A percentile compares a stretch with the other conserved stretches of the same genome.
Conservation (phyloP, 2,113 vertebrate genomes). For the Lophius piscatorius region DNA sequence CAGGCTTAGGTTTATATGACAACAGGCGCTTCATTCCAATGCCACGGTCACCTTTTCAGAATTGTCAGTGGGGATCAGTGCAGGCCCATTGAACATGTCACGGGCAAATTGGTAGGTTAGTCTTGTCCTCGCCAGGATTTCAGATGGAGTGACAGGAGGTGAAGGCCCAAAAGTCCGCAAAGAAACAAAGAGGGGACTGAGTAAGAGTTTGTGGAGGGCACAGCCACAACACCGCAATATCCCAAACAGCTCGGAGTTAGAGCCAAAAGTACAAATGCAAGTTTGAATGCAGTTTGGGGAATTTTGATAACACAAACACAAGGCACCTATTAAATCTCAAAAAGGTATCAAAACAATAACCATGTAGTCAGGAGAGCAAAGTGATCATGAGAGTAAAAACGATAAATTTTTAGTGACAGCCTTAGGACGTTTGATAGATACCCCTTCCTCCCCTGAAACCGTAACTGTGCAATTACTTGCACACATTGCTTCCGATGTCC, state of each 20-base stretch:
- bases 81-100: slow-evolving; percentile 75
- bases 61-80: slow-evolving; percentile 74
- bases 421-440: slow-evolving; percentile 40
- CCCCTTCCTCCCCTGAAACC: slow-evolving; percentile 25
- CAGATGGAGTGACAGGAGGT: slow-evolving; percentile 66
- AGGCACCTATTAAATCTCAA: not conserved
- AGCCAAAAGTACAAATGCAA: slow-evolving; percentile 1
- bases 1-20: slow-evolving; percentile 55
- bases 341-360: not conserved
- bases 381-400: slow-evolving; percentile 26
- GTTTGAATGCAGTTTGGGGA: slow-evolving; percentile 3
- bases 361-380: not conserved
- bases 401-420: slow-evolving; percentile 44
- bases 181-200: slow-evolving; percentile 52
- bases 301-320: slow-evolving; percentile 1
- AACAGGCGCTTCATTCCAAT: slow-evolving; percentile 46
- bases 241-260: slow-evolving; percentile 1
- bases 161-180: slow-evolving; percentile 5
- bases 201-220: slow-evolving; percentile 17
- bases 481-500: slow-evolving; percentile 53
- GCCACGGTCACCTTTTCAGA: slow-evolving; percentile 65
- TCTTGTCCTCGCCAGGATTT: slow-evolving; percentile 42
- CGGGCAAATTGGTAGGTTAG: slow-evolving; percentile 59
- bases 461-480: slow-evolving; percentile 54
- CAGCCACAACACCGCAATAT: slow-evolving; percentile 5